Base-by-base conservation (phyloP, 2,797 vertebrate species). In the Chelonia mydas region DNA sequence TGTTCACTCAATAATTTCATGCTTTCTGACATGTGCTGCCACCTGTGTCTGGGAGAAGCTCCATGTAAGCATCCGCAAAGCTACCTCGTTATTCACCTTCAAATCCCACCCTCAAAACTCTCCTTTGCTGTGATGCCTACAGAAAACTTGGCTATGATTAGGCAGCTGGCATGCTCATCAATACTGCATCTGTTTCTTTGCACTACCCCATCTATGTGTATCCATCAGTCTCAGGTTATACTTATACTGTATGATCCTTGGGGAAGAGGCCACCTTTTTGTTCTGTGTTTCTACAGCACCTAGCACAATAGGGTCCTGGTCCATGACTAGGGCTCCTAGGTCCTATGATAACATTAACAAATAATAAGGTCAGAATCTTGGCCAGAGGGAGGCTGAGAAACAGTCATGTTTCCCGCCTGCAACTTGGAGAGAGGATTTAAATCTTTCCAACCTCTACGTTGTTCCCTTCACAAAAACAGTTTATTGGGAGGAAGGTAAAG, bases 351-450 rank as follows among this genome's bases (percentile, higher is more conserved):
- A 68, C n/a, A 68, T 33, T 15, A 65, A 65, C 33, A n/a, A 65
- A 15, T 57, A 55, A 55, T 61, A 65, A 65, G 19, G 33, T n/a
- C 16, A n/a, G 33, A n/a, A 65, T 65, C 33, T 65, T 65, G 33
- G 27, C 33, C 33, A n/a, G 13, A 65, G 61, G 33, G 61, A 28
- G 21, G 21, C 0, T 0, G 3, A 81, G n/a, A 51, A 76, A 21
- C 23, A 59, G 2, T 8, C 3, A 28, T 0, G 0, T 11, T 33
- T 16, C 31, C 53, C 25, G 9, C 4, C 1, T 77, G 28, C n/a
- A 31, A 2, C 3, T 3, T 33, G n/a, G 51, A 51, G 59, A 33
- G 61, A 59, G 28, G 57, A 53, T 27, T 23, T 5, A 51, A n/a
- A 61, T 7, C 19, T 25, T 31, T 81, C 81, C 25, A 45, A 45